Evolutionary conservation across 2,888 invertebrate genomes (phyloP).

Genomic region (Cheilosia vulpina): DNA sequence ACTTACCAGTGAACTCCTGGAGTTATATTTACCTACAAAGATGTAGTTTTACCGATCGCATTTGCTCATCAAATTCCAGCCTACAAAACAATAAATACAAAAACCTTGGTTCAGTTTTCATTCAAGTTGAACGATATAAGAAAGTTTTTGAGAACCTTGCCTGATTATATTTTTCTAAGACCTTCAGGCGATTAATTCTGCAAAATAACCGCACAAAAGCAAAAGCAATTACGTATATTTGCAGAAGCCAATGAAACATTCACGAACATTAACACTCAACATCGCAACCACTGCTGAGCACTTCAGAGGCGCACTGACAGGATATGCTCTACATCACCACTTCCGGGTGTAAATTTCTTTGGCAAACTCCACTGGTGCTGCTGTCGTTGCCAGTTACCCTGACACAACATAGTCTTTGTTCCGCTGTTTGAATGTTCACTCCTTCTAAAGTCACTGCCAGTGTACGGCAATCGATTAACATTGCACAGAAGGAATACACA

Average conservation of each 20-base stretch:
- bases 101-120: no score
- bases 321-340: constrained; percentile 60
- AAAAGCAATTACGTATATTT: constrained; percentile 21
- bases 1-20: no score
- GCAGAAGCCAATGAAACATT: constrained; percentile 13
- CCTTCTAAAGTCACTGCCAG: constrained; percentile 30
- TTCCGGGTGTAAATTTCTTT: constrained; percentile 64
- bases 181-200: background rate
- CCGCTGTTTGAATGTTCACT: constrained; percentile 30
- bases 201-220: background rate
- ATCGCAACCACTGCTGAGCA: constrained; percentile 15
- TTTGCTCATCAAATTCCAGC: no score
- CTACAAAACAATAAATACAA: no score
- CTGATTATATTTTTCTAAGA: background rate
- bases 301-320: constrained; percentile 39
- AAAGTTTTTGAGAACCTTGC: no score
- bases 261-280: constrained; percentile 27
- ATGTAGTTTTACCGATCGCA: no score
- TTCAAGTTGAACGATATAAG: no score
- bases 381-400: constrained; percentile 51
- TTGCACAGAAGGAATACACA: constrained; percentile 12
- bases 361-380: constrained; percentile 52
- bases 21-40: no score
- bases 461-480: constrained; percentile 39
- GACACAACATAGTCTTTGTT: constrained; percentile 35